phyloP scores from a whole-genome alignment of 2,797 vertebrate species.

The Bovichtus diacanthus region DNA sequence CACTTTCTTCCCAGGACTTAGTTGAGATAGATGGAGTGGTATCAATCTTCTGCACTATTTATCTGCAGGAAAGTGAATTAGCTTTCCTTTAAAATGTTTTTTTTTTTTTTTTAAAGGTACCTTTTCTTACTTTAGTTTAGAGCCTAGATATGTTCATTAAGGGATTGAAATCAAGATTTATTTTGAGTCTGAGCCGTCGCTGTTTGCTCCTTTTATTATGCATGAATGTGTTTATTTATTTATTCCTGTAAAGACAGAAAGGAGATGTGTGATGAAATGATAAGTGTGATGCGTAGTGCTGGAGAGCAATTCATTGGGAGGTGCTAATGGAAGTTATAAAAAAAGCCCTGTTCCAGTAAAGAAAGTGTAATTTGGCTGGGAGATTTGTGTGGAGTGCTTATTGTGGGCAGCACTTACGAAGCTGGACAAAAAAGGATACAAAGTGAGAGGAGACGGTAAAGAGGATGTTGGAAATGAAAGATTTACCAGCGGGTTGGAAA shows the following conservation, averaged over 20 bases:
- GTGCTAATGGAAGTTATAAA: slow-evolving; percentile 33
- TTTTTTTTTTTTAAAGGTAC: not conserved
- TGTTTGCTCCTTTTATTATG: not conserved
- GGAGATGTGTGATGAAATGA: too few relatives aligned
- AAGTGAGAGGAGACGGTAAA: not conserved
- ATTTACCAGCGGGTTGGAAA: not conserved
- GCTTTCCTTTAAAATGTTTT: not conserved
- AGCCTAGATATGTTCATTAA: not conserved
- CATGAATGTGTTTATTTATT: not conserved
- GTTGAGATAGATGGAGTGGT: not conserved
- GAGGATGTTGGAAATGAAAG: slow-evolving; percentile 16
- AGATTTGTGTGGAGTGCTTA: slow-evolving; percentile 13
- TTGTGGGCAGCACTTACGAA: not conserved
- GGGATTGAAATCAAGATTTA: not conserved
- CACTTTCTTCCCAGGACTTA: not conserved
- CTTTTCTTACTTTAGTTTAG: not conserved
- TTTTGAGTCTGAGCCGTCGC: not conserved
- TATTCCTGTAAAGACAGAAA: slow-evolving; percentile 1
- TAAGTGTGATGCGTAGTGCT: slow-evolving; percentile 15
- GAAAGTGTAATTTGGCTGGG: not conserved
- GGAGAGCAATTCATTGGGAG: slow-evolving; percentile 29
- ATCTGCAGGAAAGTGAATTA: not conserved
- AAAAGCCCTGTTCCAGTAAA: not conserved
- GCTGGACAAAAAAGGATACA: not conserved
- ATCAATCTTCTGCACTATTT: not conserved